Conservation (phyloP, 2,888 invertebrate genomes). For the Patella ulyssiponensis region DNA sequence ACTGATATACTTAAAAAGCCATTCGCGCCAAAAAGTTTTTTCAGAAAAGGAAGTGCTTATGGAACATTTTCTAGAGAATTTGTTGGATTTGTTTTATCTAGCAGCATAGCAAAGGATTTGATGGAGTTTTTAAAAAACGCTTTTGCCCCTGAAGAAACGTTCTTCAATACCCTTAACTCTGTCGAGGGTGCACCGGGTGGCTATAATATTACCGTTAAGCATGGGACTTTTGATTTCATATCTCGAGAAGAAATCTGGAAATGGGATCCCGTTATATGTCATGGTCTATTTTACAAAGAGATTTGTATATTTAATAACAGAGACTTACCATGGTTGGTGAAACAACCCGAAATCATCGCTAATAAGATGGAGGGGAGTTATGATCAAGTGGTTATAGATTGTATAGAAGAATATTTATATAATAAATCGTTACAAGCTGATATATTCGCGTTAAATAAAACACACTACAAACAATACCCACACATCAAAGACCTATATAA, state of each 20-base stretch:
- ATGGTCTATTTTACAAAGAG: constrained; percentile 44
- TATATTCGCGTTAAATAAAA: background rate
- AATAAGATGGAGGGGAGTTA: constrained; percentile 56
- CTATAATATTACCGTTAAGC: constrained; percentile 45
- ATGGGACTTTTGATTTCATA: constrained; percentile 41
- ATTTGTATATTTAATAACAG: constrained; percentile 48
- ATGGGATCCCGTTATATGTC: constrained; percentile 35
- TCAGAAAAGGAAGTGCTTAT: constrained; percentile 65
- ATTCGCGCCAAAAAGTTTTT: constrained; percentile 38
- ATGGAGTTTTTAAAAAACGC: constrained; percentile 63
- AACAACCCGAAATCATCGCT: constrained; percentile 62
- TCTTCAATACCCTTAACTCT: constrained; percentile 66
- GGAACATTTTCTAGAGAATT: constrained; percentile 61
- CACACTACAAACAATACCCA: background rate
- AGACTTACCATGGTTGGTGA: constrained; percentile 59
- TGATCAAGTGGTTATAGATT: constrained; percentile 45
- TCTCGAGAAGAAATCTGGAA: constrained; percentile 53
- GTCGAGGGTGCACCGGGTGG: constrained; percentile 58
- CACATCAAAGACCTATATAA: background rate
- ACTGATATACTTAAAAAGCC: constrained; percentile 40
- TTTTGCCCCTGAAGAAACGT: constrained; percentile 66
- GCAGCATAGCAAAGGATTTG: constrained; percentile 50
- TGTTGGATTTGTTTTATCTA: constrained; percentile 57
- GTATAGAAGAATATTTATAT: constrained; percentile 23
- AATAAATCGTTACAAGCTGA: background rate